Conservation (phyloP, 2,113 vertebrate genomes). For the Paradoxurus hermaphroditus region DNA sequence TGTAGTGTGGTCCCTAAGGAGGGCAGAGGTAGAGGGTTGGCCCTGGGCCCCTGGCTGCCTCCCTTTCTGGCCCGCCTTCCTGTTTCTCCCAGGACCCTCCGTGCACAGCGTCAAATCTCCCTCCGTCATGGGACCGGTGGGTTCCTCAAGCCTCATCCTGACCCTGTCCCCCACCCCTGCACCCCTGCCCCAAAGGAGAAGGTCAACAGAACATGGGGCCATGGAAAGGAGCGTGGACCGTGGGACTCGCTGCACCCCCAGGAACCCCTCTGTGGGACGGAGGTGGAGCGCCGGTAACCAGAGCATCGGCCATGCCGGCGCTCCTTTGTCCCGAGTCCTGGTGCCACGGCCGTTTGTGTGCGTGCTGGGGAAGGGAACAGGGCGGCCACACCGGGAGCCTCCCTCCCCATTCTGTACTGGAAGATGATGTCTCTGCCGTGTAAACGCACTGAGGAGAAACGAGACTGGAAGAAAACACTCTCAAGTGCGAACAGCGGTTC, state of each 20-base stretch:
- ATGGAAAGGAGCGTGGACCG: not conserved
- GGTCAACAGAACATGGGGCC: not conserved
- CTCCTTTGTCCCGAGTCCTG: rapidly evolving
- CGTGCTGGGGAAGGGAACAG: no score
- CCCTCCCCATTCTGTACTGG: not conserved
- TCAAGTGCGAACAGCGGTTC: not conserved
- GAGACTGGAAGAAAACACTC: not conserved
- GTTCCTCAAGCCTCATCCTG: not conserved
- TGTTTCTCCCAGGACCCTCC: not conserved
- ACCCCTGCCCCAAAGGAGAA: not conserved
- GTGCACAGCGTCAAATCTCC: not conserved
- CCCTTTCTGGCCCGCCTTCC: not conserved
- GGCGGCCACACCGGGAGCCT: not conserved
- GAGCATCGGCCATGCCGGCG: rapidly evolving
- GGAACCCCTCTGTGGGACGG: not conserved
- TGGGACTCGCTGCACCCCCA: not conserved
- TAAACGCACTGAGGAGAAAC: no score
- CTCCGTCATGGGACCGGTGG: no score
- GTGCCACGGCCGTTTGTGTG: not conserved
- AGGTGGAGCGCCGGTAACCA: not conserved
- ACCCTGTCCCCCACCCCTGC: not conserved
- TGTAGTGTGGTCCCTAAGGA: no score
- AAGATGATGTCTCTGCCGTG: rapidly evolving
- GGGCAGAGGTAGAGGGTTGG: not conserved
- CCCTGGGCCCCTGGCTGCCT: not conserved